Evolutionary conservation across 1,140 invertebrate genomes (phyloP), one percentile per base, ranked within the genome.

Genomic region (Ooceraea biroi): DNA sequence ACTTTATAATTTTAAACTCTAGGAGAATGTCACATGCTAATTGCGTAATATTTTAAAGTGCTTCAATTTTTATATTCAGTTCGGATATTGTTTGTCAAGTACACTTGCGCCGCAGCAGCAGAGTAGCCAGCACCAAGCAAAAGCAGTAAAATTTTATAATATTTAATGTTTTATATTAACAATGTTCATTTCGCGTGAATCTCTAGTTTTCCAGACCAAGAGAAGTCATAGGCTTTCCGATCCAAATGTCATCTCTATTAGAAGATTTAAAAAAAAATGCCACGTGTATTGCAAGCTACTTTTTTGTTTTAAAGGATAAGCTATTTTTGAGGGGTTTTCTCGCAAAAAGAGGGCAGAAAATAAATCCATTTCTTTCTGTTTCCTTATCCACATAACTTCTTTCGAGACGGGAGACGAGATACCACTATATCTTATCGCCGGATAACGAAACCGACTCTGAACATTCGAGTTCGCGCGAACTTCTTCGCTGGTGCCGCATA

Each of bases 321-420:
- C 36, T 36, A 36, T 2, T 36, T 36, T 44, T n/a, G 7, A 69
- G 25, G 12, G 46, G 11, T 10, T 68, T 14, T 27, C 22, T 0
- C 14, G 7, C 14, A 0, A 19, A 11, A 14, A 27, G 50, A 17
- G 22, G 10, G 11, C 17, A 2, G 3, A n/a, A 12, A 8, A n/a
- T 30, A 22, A 0, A 66, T 8, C 7, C 8, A 2, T 60, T 46
- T 57, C 10, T 7, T 19, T 57, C 55, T n/a, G 5, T 36, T 27
- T 76, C n/a, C 50, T 52, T 19, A 52, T 65, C 63, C 25, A 25
- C 36, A 50, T 25, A 76, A 66, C 73, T 77, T 63, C 30, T 85
- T 27, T 57, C n/a, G 0, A 22, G 11, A 17, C n/a, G 0, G 17
- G 11, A 17, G 25, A 41, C 50, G 55, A 83, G 30, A 57, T 0